These are phyloP conservation scores for Corythornis leucogaster DNA, from an alignment of 2,797 vertebrate genomes.

Conservation along the genomic window DNA sequence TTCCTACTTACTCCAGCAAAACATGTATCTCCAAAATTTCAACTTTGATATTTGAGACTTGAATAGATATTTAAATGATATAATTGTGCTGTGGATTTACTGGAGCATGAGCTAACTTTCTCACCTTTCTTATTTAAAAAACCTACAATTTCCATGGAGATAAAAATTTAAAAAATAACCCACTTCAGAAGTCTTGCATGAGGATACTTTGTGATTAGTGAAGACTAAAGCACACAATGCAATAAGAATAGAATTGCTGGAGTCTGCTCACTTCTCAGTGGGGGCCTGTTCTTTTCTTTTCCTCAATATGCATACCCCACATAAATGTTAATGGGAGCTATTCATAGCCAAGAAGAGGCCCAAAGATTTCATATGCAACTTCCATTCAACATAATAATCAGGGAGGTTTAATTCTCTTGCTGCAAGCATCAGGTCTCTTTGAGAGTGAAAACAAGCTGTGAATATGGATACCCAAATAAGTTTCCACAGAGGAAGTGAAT, in stretches of 20 bases:
- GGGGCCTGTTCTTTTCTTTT: conserved; percentile 48
- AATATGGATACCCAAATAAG: background rate
- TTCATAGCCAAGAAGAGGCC: conserved; percentile 64
- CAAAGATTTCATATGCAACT: conserved; percentile 49
- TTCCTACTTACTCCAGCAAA: background rate
- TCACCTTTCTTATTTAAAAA: conserved; percentile 28
- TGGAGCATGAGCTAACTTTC: conserved; percentile 16
- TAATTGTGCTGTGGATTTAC: conserved; percentile 32
- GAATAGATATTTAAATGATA: conserved; percentile 48
- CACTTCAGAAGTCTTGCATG: conserved; percentile 10
- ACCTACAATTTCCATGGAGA: conserved; percentile 38
- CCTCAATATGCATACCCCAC: conserved; percentile 61
- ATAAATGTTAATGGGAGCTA: conserved; percentile 73
- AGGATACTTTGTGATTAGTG: conserved; percentile 70
- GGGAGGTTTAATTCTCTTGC: background rate
- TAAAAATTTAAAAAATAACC: background rate
- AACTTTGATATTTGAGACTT: conserved; percentile 30
- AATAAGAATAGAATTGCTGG: conserved; percentile 68
- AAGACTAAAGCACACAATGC: conserved; percentile 69
- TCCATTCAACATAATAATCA: conserved; percentile 14
- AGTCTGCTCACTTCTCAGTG: conserved; percentile 46
- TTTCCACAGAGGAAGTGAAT: conserved; percentile 6
- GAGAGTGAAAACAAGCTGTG: conserved; percentile 39
- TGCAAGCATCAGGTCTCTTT: conserved; percentile 21
- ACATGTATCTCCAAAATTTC: background rate